Evolutionary conservation across 92 coral and sea anemone species (phyloP).

Genomic region (Zoanthus sociatus): DNA sequence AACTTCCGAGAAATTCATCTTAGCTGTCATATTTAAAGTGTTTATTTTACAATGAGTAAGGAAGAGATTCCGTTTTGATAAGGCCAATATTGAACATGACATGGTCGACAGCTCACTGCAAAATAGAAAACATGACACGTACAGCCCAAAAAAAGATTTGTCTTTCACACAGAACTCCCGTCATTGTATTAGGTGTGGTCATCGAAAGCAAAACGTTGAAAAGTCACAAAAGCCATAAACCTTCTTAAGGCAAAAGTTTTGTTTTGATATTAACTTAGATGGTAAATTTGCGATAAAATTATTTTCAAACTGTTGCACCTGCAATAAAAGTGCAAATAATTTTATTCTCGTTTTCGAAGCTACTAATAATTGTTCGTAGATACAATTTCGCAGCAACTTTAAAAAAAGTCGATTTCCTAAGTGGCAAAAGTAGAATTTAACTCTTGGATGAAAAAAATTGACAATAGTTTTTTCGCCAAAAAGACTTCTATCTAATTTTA

Average conservation of each 20-base stretch:
- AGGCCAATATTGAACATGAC: neutral
- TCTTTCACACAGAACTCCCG: neutral
- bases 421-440: neutral
- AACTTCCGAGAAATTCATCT: neutral
- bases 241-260: neutral
- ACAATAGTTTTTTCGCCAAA: neutral
- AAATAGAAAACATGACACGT: neutral
- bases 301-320: constrained; percentile 17
- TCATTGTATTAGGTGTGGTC: neutral
- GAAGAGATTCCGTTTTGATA: neutral
- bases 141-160: neutral
- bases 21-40: neutral
- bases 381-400: too few relatives aligned
- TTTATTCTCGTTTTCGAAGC: neutral
- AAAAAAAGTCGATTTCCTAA: neutral
- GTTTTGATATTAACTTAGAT: constrained; percentile 8
- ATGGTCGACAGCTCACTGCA: neutral
- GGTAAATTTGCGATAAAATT: constrained; percentile 8
- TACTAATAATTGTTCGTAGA: neutral
- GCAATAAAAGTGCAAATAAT: constrained; percentile 10
- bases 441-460: neutral
- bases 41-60: neutral
- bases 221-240: neutral
- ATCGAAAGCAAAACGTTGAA: neutral
- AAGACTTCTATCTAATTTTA: neutral